Evolutionary conservation across 2,888 invertebrate genomes (phyloP).

Genomic region (Lithodes maja): DNA sequence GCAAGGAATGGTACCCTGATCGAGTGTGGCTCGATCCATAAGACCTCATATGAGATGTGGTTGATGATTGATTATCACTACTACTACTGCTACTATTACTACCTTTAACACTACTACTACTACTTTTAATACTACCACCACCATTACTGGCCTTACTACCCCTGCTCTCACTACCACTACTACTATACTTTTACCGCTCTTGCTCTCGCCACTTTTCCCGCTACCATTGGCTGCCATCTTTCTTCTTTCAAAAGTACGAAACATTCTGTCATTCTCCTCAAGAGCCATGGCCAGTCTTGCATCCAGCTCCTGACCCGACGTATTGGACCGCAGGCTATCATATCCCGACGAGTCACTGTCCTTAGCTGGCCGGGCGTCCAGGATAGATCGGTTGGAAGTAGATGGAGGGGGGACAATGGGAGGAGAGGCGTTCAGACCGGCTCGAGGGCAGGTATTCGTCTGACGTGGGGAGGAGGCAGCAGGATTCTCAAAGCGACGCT

Average conservation of each 20-base stretch:
- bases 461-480: background rate
- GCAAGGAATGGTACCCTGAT: conserved; percentile 30
- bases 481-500: conserved; percentile 64
- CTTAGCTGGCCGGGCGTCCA: conserved; percentile 50
- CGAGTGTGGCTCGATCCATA: conserved; percentile 2
- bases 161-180: background rate
- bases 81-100: background rate
- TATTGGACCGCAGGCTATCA: conserved; percentile 64
- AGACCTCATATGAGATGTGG: conserved; percentile 46
- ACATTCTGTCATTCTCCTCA: conserved; percentile 70
- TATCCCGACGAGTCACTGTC: conserved; percentile 65
- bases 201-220: background rate
- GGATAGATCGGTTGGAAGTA: conserved; percentile 41
- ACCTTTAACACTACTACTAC: background rate
- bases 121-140: background rate
- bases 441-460: conserved; percentile 19
- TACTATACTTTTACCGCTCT: background rate
- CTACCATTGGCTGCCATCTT: conserved; percentile 25
- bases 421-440: background rate
- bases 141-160: background rate
- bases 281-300: conserved; percentile 66
- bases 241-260: conserved; percentile 64
- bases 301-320: conserved; percentile 60
- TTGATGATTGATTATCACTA: conserved; percentile 35
- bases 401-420: background rate